These are phyloP conservation scores for Aeoliscus strigatus DNA, from an alignment of 2,797 vertebrate species.

Conservation along the genomic window DNA sequence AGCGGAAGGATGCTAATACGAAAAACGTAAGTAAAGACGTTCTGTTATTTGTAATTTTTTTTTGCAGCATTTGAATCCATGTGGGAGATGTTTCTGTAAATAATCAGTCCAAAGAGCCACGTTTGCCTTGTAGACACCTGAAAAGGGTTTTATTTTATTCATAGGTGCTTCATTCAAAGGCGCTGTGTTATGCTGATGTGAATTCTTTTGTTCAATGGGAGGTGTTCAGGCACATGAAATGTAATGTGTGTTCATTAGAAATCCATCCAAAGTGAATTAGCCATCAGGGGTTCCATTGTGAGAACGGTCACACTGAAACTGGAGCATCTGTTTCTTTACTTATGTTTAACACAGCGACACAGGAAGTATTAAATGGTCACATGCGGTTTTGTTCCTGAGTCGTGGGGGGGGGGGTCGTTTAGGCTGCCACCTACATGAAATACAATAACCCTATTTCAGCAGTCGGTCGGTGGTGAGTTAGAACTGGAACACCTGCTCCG, in stretches of 20 bases:
- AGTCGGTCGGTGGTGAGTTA: constrained; percentile 25
- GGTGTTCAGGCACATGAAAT: neutral
- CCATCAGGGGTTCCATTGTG: constrained; percentile 18
- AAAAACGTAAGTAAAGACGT: constrained; percentile 58
- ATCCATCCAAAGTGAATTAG: constrained; percentile 5
- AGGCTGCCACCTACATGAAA: constrained; percentile 28
- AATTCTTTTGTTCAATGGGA: too few relatives aligned
- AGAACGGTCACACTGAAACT: neutral
- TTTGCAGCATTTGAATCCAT: neutral
- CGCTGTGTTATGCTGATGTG: too few relatives aligned
- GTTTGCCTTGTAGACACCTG: too few relatives aligned
- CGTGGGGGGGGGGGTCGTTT: constrained; percentile 23
- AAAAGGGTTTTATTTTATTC: too few relatives aligned
- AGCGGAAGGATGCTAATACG: constrained; percentile 30
- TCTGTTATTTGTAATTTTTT: neutral
- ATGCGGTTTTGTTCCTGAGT: constrained; percentile 42
- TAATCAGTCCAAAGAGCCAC: too few relatives aligned
- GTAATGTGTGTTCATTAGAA: constrained; percentile 6
- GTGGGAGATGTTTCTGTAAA: neutral
- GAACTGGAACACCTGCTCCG: constrained; percentile 35
- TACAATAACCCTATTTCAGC: constrained; percentile 37
- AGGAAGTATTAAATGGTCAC: constrained; percentile 53
- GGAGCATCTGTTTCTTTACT: constrained; percentile 44
- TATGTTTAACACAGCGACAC: constrained; percentile 28
- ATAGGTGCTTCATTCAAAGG: too few relatives aligned